Evolutionary conservation across 2,113 vertebrate genomes (phyloP), one percentile per base, ranked within the genome.

Genomic region (Pterocles burchelli): DNA sequence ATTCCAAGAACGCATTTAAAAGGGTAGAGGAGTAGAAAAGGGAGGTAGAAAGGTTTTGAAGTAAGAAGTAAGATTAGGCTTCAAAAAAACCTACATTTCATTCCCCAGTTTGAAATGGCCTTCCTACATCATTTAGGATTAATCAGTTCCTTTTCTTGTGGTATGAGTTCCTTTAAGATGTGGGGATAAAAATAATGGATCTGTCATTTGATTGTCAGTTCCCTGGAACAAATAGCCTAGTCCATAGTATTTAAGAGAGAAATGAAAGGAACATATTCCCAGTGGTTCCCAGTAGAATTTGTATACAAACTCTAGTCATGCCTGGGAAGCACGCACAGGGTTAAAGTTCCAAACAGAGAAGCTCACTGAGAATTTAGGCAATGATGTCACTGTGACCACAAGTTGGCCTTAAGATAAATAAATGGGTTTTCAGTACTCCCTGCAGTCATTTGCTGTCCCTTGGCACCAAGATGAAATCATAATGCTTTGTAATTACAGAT

Each of bases 391-490:
- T 65, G 57, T 80, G 87, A 90, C 87, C 93, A 89, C 18, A 85
- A 91, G 74, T 0, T 85, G 71, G 71, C 74, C 74, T 85, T 93
- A 72, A 79, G 73, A 84, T 34, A 92, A 84, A 89, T 87, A 95
- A 93, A 86, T 74, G 65, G 52, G 74, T 33, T 93, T 87, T 91
- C 72, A 77, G 54, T 74, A 70, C 80, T 93, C 88, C 78, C 92
- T 88, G 51, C 85, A 85, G 83, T 84, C 67, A 63, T 85, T 90
- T 67, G 38, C 82, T 68, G 75, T 85, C 91, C 91, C 79, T 90
- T 83, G 93, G 90, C 90, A 91, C 68, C n/a, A 45, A 80, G 88
- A 96, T 88, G 96, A 95, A 96, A 94, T 96, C 93, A 95, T 85
- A 94, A 90, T 45, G 82, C 52, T 83, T 91, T 88, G 76, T 91